Evolutionary conservation across 1,140 invertebrate species (phyloP), one percentile per base, ranked within the genome.

Genomic region (Drosophila albomicans): DNA sequence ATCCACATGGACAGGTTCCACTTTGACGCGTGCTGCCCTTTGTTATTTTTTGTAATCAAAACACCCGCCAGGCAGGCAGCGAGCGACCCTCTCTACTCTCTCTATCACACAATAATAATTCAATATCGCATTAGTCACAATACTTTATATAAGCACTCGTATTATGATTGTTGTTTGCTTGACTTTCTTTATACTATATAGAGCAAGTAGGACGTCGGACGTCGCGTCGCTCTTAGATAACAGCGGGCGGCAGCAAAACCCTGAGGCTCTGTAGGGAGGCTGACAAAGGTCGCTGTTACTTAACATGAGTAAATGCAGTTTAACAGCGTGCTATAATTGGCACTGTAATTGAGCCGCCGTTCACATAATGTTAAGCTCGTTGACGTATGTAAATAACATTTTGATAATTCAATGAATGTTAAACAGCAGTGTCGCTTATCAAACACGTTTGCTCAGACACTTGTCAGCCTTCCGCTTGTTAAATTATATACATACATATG

Each of bases 91-190:
- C 6, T 35, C 63, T 25, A 25, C 20, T 25, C 20, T 16, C 16
- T 25, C 35, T 38, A 38, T 68, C 49, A 35, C n/a, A 6, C 57
- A 41, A 30, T 35, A 61, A 72, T 82, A 74, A 67, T 79, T 82
- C 82, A 86, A 86, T 87, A 79, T 59, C n/a, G 67, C 70, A 87
- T 85, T 85, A 86, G 82, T 86, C 82, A 86, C 68, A 86, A 70
- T 10, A 59, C 32, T 70, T 87, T 51, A 77, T 65, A 71, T 65
- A 65, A 71, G 45, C 20, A 25, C 20, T 25, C 20, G 20, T 48
- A 41, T 68, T 72, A 15, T 49, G 51, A 54, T n/a, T 45, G 30
- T 28, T 38, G 16, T 32, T 43, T 43, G 11, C 41, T 77, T 85
- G 67, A 64, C 61, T 77, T 85, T 76, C 68, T 73, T 85, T 66